phyloP scores from a whole-genome alignment of 2,113 vertebrate genomes.

The Alaudala cheleensis region DNA sequence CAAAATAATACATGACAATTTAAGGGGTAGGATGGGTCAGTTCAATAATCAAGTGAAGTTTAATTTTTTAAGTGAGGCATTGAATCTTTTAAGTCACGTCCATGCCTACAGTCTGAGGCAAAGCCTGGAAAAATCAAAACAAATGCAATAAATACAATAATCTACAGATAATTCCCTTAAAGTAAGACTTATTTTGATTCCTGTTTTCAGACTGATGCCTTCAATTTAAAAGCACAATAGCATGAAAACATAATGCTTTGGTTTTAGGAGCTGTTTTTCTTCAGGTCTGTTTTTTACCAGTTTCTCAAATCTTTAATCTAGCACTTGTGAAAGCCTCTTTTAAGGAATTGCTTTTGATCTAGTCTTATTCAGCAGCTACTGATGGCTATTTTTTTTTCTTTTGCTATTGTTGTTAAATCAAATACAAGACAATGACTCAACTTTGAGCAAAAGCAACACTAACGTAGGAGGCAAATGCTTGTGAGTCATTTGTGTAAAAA shows the following conservation, averaged over 20 bases:
- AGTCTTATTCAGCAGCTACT: neutral
- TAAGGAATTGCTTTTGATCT: conserved; percentile 27
- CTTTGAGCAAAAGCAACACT: conserved; percentile 37
- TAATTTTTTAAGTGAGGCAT: conserved; percentile 28
- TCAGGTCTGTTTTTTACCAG: neutral
- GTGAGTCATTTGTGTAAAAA: conserved; percentile 41
- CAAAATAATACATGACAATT: neutral
- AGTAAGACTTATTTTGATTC: neutral
- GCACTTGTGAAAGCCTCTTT: neutral
- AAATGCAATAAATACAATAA: conserved; percentile 38
- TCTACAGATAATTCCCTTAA: conserved; percentile 22
- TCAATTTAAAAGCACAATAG: conserved; percentile 32
- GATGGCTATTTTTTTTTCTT: neutral
- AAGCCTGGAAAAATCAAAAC: conserved; percentile 43
- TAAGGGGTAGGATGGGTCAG: neutral
- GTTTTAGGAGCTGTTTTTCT: neutral
- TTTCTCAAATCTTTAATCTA: neutral
- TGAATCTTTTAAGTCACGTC: conserved; percentile 10
- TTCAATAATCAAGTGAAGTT: neutral
- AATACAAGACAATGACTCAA: conserved; percentile 58
- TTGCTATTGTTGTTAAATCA: conserved; percentile 37
- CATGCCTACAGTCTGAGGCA: neutral
- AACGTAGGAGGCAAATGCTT: conserved; percentile 46
- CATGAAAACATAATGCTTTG: conserved; percentile 1
- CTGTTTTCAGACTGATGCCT: conserved; percentile 8